Evolutionary conservation across 2,113 vertebrate species (phyloP).

Genomic region (Charina bottae): DNA sequence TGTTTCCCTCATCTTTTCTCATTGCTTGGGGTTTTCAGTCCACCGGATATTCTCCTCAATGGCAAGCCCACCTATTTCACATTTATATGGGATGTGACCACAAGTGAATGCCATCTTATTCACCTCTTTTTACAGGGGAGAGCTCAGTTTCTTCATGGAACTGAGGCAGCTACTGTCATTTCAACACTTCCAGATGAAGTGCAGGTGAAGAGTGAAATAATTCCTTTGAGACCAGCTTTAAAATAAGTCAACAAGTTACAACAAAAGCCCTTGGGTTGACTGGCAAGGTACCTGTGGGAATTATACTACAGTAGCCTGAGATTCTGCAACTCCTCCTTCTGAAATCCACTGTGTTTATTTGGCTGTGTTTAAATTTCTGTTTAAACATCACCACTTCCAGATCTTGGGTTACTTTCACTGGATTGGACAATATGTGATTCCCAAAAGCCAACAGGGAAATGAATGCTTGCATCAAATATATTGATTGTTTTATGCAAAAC

Average conservation of each 20-base stretch:
- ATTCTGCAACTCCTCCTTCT: slow-evolving; percentile 43
- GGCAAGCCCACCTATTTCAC: neutral
- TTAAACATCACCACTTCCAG: slow-evolving; percentile 50
- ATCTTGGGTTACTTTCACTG: slow-evolving; percentile 69
- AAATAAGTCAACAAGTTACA: slow-evolving; percentile 44
- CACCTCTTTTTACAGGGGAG: neutral
- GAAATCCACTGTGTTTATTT: slow-evolving; percentile 47
- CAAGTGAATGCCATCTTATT: neutral
- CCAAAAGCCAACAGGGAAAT: slow-evolving; percentile 55
- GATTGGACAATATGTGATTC: slow-evolving; percentile 68
- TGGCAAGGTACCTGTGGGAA: slow-evolving; percentile 50
- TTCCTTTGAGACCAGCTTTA: slow-evolving; percentile 10
- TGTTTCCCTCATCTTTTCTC: slow-evolving; percentile 32
- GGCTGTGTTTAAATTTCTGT: slow-evolving; percentile 58
- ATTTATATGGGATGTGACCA: neutral
- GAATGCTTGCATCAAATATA: slow-evolving; percentile 36
- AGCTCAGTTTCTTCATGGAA: neutral
- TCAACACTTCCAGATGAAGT: slow-evolving; percentile 11
- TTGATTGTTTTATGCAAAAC: slow-evolving; percentile 45
- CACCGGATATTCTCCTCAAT: neutral
- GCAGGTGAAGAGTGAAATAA: neutral
- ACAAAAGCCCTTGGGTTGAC: neutral
- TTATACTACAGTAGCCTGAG: too few relatives aligned
- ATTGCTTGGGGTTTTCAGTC: slow-evolving; percentile 34
- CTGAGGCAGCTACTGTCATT: neutral